Base-by-base conservation (phyloP, 2,888 invertebrate genomes). In the Terebella lapidaria region DNA sequence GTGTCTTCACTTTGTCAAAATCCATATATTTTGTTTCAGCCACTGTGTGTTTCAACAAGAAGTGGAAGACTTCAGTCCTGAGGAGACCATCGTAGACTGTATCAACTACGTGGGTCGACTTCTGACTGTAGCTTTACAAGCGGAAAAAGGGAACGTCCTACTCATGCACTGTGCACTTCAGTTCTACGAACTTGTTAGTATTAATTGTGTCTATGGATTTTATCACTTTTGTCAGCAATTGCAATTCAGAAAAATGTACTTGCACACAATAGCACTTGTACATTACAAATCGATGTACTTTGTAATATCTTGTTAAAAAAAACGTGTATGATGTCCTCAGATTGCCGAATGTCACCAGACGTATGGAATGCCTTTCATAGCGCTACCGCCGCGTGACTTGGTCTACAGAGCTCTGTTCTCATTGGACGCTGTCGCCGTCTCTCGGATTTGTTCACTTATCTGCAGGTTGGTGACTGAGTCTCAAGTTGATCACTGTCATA, bases 131-230 rank as follows among this genome's bases (percentile, higher is more conserved):
- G 49, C n/a, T 24, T 10, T 49, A 24, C 5, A 20, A 5, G 22
- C 24, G 18, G 49, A 49, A 24, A 10, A 22, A 24, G 49, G 22
- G n/a, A 10, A 22, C 24, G 5, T 5, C 18, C 49, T 49, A 15
- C 22, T 49, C 15, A 49, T 22, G 18, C 49, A 49, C 49, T 49
- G 18, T 10, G 24, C 24, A 49, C 49, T 49, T 5, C 10, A 49
- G n/a, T 49, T 49, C 49, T 49, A 49, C 24, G 49, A 49, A 10
- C 18, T 49, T 10, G 49, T 49, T 5, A 49, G 49, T 49, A 49
- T 18, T 35, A n/a, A n/a, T n/a, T n/a, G n/a, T n/a, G n/a, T n/a
- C n/a, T n/a, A n/a, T n/a, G n/a, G n/a, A n/a, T n/a, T n/a, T n/a
- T n/a, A n/a, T n/a, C n/a, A n/a, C n/a, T n/a, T n/a, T n/a, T n/a